A percentile compares a stretch with the other conserved stretches of the same genome.
These are phyloP conservation scores for Montipora foliosa DNA, from an alignment of 64 coral and sea anemone genomes.

Conservation along the genomic window DNA sequence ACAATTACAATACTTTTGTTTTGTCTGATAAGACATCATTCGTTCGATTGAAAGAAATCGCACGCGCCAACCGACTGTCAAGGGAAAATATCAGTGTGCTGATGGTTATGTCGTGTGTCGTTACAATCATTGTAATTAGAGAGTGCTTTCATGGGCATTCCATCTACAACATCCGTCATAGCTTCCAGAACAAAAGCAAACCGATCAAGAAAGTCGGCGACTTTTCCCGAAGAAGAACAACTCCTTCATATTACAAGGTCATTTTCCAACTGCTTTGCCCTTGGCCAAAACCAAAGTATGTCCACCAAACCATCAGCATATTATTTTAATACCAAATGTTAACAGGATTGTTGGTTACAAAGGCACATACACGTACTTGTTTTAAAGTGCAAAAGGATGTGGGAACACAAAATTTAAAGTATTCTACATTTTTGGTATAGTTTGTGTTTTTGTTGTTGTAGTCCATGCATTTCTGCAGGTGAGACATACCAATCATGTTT, in stretches of 20 bases:
- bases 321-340: background rate
- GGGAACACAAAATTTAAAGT: background rate
- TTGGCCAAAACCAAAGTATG: background rate
- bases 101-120: background rate
- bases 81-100: background rate
- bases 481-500: slow-evolving; percentile 5
- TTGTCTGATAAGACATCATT: background rate
- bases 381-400: background rate
- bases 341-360: background rate
- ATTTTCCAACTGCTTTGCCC: too few species aligned
- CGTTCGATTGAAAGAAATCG: background rate
- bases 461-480: background rate
- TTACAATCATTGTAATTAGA: background rate
- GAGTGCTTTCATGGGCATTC: background rate
- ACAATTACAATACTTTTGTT: background rate
- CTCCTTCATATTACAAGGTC: too few species aligned
- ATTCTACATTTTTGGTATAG: background rate
- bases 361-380: background rate
- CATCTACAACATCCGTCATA: background rate
- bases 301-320: too few species aligned
- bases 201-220: background rate
- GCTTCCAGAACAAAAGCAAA: background rate
- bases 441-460: background rate
- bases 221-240: background rate
- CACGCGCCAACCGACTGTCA: background rate